These are phyloP conservation scores for Hemiprocne comata DNA, from an alignment of 2,113 vertebrate species.

Conservation along the genomic window DNA sequence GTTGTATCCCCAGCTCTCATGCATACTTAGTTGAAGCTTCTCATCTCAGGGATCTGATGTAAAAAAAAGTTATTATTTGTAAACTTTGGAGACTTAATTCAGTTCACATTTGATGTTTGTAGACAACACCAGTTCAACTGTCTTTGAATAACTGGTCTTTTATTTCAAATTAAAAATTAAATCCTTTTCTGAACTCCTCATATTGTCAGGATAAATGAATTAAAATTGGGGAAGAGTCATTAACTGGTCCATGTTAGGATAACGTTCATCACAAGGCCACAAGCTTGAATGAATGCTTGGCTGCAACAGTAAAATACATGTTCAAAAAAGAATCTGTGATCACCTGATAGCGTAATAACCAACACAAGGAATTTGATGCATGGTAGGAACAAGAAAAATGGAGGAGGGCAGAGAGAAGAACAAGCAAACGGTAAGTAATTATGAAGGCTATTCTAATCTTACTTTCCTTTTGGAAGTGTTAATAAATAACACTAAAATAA, in stretches of 20 bases:
- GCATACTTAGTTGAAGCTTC: background rate
- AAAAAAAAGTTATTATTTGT: background rate
- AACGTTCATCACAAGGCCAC: background rate
- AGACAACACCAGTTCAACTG: background rate
- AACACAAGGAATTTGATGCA: background rate
- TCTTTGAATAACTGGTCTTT: background rate
- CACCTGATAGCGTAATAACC: background rate
- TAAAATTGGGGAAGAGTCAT: background rate
- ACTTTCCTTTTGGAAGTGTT: background rate
- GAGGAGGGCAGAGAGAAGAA: background rate
- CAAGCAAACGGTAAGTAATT: background rate
- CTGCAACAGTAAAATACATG: background rate
- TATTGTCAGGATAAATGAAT: background rate
- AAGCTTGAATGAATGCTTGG: background rate
- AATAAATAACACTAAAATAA: conserved; percentile 5
- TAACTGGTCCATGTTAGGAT: background rate
- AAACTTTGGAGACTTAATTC: background rate
- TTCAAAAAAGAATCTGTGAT: background rate
- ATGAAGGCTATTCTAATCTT: background rate
- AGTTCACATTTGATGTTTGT: background rate
- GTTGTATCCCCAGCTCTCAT: background rate
- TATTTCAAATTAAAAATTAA: background rate
- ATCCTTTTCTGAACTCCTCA: background rate
- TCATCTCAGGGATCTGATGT: background rate
- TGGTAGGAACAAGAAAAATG: background rate